Base-by-base conservation (phyloP, 2,888 invertebrate genomes). In the Perizoma flavofasciatum region DNA sequence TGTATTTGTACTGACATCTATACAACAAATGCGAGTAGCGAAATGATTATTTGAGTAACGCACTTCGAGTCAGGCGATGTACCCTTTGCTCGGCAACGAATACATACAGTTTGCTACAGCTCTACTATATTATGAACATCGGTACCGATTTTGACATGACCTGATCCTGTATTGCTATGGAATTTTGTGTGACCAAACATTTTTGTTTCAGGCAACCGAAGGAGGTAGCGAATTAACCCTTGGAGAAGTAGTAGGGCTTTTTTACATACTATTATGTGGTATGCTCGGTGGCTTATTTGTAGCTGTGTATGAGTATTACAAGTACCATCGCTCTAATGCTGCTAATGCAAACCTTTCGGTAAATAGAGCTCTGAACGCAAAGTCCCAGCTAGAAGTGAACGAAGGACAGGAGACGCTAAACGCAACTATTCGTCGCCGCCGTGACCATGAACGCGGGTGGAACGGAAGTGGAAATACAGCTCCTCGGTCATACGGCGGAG, bases 191-290 rank as follows among this genome's bases (percentile, higher is more conserved):
- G 5, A 55, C 3, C 3, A 33, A 39, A 40, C 5, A 5, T 7
- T 58, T 45, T 22, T 75, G 4, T 61, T 57, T 51, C 54, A 57
- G 57, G 4, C 32, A 22, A 39, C 7, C 8, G 93, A 69, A 94
- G 49, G 94, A 94, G 69, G 95, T 94, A 77, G 96, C 76, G 98
- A 98, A 79, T 92, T 99, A 75, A 97, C 98, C 39, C 92, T 99
- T 63, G 97, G 96, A 80, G 99, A 99, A 92, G 97, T 99, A 45
- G 99, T 99, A 34, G 99, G 99, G 49, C 96, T 99, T 76, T 99
- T 99, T 93, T 99, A 99, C 93, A 97, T 99, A 78, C 93, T 99
- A 67, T 96, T 99, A 76, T 97, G 96, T 34, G 99, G 99, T 48
- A 94, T 99, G 58, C 94, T 96, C 39, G 89, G 98, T 51, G 98